Conservation (phyloP, 2,113 vertebrate genomes). For the Xiphophorus maculatus region DNA sequence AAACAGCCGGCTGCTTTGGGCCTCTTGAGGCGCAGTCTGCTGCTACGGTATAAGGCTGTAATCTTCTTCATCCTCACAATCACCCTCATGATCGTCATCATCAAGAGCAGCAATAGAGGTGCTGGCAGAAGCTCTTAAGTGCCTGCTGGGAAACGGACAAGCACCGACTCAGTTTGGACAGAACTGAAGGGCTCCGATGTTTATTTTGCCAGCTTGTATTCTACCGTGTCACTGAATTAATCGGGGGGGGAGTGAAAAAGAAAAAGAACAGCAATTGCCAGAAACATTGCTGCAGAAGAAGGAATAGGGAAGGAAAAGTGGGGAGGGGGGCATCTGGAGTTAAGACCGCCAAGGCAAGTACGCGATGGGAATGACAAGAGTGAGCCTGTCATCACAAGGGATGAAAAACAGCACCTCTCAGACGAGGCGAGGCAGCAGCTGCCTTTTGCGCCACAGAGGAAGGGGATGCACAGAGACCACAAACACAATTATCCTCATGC, state of each 20-base stretch:
- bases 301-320: constrained; percentile 2
- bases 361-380: constrained; percentile 69
- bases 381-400: constrained; percentile 59
- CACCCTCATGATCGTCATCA: constrained; percentile 61
- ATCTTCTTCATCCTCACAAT: constrained; percentile 61
- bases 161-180: constrained; percentile 60
- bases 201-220: constrained; percentile 57
- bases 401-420: constrained; percentile 76
- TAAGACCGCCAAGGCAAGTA: constrained; percentile 48
- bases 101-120: constrained; percentile 46
- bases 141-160: constrained; percentile 60
- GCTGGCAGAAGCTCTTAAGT: constrained; percentile 58
- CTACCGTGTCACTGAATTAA: constrained; percentile 72
- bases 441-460: constrained; percentile 53
- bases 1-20: constrained; percentile 60
- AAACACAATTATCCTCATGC: constrained; percentile 72
- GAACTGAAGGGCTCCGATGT: constrained; percentile 63
- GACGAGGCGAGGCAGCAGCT: constrained; percentile 60
- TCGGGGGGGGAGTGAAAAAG: constrained; percentile 35
- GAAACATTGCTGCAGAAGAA: constrained; percentile 41
- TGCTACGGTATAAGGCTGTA: constrained; percentile 58
- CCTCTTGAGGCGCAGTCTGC: constrained; percentile 48
- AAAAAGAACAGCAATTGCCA: constrained; percentile 46
- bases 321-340: constrained; percentile 48
- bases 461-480: constrained; percentile 56